Base-by-base conservation (phyloP, 1,140 invertebrate species). In the Pachyrhynchus sulphureomaculatus region DNA sequence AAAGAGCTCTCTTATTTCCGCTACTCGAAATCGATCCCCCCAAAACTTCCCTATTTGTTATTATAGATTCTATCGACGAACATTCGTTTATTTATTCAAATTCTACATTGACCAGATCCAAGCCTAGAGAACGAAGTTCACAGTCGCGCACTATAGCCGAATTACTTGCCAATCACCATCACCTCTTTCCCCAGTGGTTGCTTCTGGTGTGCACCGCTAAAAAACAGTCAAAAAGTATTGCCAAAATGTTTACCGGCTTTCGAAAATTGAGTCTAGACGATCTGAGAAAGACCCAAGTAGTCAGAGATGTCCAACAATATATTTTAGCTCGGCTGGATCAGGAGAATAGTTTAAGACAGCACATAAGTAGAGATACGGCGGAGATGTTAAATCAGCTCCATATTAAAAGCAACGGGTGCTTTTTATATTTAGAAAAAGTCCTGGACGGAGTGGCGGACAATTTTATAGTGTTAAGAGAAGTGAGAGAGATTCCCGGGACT, bases 371-470 rank as follows among this genome's bases (percentile, higher is more conserved):
- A 29, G 91, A 94, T 69, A 95, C 94, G 0, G 94, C 95, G 0
- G 93, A 96, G 66, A 95, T 95, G 78, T 79, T 98, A 5, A 96
- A 98, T 77, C 93, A 96, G 69, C 80, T 98, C 5, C 89, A 97
- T 70, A 97, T 98, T 64, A 98, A 98, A 76, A 95, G 93, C 71
- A 96, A 97, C 74, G 95, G 95, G 0, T 98, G 95, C 73, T 91
- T 98, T 67, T 80, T 98, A 0, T 98, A 97, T 70, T 76, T 98
- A 55, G 93, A 97, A 75, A 93, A 93, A 76, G 91, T 95, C 2
- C 77, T 97, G 20, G 93, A 97, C 68, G 93, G 93, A 0, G 92
- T 97, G 0, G 88, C 91, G 0, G 93, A 97, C 65, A 92, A 90
- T 65, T 96, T 94, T 71, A 95, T 98, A 56, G 90, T 93, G 8